Base-by-base conservation (phyloP, 2,888 invertebrate species). In the Marronus borbonicus region DNA sequence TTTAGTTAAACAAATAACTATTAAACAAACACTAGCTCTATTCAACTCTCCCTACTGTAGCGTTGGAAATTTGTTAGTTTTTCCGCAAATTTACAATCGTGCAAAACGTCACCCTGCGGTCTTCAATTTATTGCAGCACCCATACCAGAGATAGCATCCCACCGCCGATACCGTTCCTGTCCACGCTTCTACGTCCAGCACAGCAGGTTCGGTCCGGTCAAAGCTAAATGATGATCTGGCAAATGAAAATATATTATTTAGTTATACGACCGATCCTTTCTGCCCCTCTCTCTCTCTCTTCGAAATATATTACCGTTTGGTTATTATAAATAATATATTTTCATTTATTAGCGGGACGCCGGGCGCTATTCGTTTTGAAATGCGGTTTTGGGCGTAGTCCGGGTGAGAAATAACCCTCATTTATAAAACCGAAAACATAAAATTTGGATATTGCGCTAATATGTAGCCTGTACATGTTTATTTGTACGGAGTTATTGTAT, bases 281-380 rank as follows among this genome's bases (percentile, higher is more conserved):
- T 36, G 1, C 1, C 31, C 31, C 10, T 44, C 44, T 44, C 44
- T 24, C 24, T 24, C 24, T 44, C 44, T 12, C 44, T 8, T 44
- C 12, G 39, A 24, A 58, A 72, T 72, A 72, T 72, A 58, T 58
- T 58, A 39, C 72, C 70, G 20, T 55, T 49, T 44, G 58, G 36
- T 58, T 72, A 58, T 72, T 72, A 72, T 72, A 72, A 72, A 72
- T 72, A 72, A 72, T 72, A 72, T 72, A 72, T 72, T 72, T 72
- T 72, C 58, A 72, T 72, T 72, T 52, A 72, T 72, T 72, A 72
- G 58, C 20, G 20, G 58, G 20, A 58, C 36, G 39, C 36, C n/a
- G 36, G 58, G 72, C 58, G 50, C 50, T 50, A 50, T 68, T 68
- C 36, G 58, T 72, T 72, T 20, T 20, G 17, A 50, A 31, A 14